These are phyloP conservation scores for Tinea semifulvella DNA, from an alignment of 2,888 invertebrate genomes.

Conservation along the genomic window DNA sequence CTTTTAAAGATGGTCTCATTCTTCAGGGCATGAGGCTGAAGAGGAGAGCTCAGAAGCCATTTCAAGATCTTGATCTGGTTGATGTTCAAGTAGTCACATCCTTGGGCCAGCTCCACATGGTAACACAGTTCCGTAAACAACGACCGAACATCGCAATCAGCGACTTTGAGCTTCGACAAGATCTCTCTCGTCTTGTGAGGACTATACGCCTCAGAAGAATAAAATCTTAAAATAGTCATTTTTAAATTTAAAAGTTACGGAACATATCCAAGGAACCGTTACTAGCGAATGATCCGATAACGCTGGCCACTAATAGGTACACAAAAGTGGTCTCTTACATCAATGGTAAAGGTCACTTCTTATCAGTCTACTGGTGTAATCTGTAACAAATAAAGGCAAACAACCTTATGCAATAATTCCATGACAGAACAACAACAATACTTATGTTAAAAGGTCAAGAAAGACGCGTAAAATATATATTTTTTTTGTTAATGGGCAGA, in stretches of 20 bases:
- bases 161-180: conserved; percentile 58
- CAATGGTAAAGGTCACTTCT: conserved; percentile 54
- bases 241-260: conserved; percentile 14
- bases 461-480: conserved; percentile 2
- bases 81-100: conserved; percentile 56
- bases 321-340: conserved; percentile 34
- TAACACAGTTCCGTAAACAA: conserved; percentile 82
- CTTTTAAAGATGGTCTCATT: conserved; percentile 58
- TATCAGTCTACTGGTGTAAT: conserved; percentile 33
- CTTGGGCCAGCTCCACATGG: conserved; percentile 72
- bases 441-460: conserved; percentile 3
- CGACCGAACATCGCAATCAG: conserved; percentile 51
- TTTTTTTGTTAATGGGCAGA: too few relatives aligned
- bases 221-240: conserved; percentile 70
- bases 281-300: neutral
- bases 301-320: neutral
- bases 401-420: conserved; percentile 47
- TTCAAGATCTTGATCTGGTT: conserved; percentile 72
- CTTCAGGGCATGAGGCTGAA: conserved; percentile 67
- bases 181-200: conserved; percentile 67
- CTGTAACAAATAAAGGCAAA: conserved; percentile 46
- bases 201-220: conserved; percentile 69
- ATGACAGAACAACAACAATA: conserved; percentile 9
- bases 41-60: conserved; percentile 82
- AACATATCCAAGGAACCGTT: conserved; percentile 5